Evolutionary conservation across 1,140 invertebrate genomes (phyloP).

Genomic region (Heliothis virescens): DNA sequence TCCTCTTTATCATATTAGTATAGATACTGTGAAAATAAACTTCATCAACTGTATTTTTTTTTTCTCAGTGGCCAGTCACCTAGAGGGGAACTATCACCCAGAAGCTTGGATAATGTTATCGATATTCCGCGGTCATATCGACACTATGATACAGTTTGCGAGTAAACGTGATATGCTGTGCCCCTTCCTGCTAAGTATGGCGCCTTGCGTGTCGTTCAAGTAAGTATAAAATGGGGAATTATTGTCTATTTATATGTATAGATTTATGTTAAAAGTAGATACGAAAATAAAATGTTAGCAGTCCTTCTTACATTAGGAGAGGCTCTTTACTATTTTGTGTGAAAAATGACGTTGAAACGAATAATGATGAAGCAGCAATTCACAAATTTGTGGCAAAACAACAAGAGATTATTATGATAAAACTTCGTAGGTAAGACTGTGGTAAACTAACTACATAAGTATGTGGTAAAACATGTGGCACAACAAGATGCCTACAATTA

Average conservation of each 20-base stretch:
- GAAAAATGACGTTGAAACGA: too few relatives aligned
- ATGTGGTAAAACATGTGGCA: too few relatives aligned
- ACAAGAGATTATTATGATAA: too few relatives aligned
- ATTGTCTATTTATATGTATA: not conserved
- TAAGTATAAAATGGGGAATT: slow-evolving; percentile 51
- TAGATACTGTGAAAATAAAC: too few relatives aligned
- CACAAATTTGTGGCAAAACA: too few relatives aligned
- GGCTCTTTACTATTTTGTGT: too few relatives aligned
- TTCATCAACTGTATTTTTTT: not conserved
- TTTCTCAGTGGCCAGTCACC: slow-evolving; percentile 64
- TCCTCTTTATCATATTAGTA: too few relatives aligned
- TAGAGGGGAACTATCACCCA: slow-evolving; percentile 34
- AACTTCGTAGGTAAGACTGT: too few relatives aligned
- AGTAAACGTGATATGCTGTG: slow-evolving; percentile 61
- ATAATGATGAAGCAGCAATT: too few relatives aligned
- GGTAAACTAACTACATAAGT: too few relatives aligned
- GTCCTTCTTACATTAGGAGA: too few relatives aligned
- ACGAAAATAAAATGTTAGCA: not conserved
- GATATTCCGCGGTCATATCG: slow-evolving; percentile 71
- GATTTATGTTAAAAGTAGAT: not conserved
- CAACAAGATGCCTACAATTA: too few relatives aligned
- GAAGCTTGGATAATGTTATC: slow-evolving; percentile 68
- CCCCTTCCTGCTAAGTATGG: slow-evolving; percentile 70
- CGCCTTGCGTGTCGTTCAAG: slow-evolving; percentile 76
- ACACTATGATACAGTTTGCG: slow-evolving; percentile 64